These are phyloP conservation scores for Maconellicoccus hirsutus DNA, from an alignment of 1,140 invertebrate genomes.

Conservation along the genomic window DNA sequence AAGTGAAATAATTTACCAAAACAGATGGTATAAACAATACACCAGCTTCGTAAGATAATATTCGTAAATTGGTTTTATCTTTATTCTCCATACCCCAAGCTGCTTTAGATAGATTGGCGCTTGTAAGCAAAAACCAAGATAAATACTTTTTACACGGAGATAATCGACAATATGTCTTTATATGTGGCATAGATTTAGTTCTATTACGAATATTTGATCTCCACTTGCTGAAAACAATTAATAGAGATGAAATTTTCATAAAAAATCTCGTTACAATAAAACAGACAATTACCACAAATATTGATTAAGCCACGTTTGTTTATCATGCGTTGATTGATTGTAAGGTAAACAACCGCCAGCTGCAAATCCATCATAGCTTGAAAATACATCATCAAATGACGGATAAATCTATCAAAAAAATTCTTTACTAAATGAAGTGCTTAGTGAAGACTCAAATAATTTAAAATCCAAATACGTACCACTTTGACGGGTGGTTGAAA, in stretches of 20 bases:
- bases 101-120: conserved; percentile 88
- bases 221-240: conserved; percentile 59
- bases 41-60: conserved; percentile 74
- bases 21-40: conserved; percentile 77
- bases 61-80: conserved; percentile 48
- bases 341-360: conserved; percentile 88
- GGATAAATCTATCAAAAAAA: conserved; percentile 49
- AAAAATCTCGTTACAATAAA: neutral
- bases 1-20: conserved; percentile 47
- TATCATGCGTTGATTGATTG: conserved; percentile 58
- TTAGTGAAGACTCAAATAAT: too few species aligned
- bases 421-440: neutral
- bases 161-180: conserved; percentile 76
- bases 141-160: conserved; percentile 50
- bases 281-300: conserved; percentile 57
- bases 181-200: conserved; percentile 78
- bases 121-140: conserved; percentile 77
- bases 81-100: conserved; percentile 78
- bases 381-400: conserved; percentile 60
- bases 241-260: too few species aligned
- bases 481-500: conserved; percentile 32
- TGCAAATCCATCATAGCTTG: conserved; percentile 67
- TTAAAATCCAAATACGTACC: conserved; percentile 30
- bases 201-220: conserved; percentile 52
- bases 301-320: conserved; percentile 69